Conservation (phyloP, 2,888 invertebrate genomes). For the Hofmannophila pseudospretella region DNA sequence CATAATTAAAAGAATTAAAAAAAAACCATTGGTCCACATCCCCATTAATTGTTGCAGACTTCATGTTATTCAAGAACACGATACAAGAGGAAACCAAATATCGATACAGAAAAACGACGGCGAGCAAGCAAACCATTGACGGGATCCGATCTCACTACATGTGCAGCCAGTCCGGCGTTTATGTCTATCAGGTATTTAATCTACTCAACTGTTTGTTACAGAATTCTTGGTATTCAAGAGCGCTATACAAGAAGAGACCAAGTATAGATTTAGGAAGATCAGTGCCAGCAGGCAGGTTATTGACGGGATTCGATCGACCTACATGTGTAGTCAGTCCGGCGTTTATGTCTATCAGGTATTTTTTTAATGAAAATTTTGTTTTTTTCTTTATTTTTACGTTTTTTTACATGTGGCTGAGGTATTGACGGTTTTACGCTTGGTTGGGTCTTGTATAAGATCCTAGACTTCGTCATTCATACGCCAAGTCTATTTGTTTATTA, state of each 20-base stretch:
- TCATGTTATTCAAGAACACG: conserved; percentile 62
- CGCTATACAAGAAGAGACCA: conserved; percentile 63
- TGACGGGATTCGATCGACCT: conserved; percentile 63
- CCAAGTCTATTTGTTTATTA: no score
- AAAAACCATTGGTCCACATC: neutral
- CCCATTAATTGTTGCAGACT: conserved; percentile 35
- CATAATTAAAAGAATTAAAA: no score
- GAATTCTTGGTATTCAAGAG: conserved; percentile 67
- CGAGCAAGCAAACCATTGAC: conserved; percentile 68
- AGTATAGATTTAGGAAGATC: conserved; percentile 62
- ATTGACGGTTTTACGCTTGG: no score
- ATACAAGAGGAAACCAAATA: conserved; percentile 66
- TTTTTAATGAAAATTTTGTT: no score
- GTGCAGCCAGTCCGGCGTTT: conserved; percentile 70
- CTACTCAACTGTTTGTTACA: conserved; percentile 16
- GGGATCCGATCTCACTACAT: conserved; percentile 66
- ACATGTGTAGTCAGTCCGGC: conserved; percentile 68
- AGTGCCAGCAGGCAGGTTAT: conserved; percentile 69
- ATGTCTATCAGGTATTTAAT: conserved; percentile 54
- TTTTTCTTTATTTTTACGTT: no score
- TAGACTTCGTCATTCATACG: no score
- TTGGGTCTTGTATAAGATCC: no score
- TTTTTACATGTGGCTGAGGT: no score
- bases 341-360: conserved; percentile 16
- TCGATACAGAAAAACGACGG: conserved; percentile 63